Evolutionary conservation across 2,888 invertebrate genomes (phyloP), one percentile per base, ranked within the genome.

Genomic region (Notodonta dromedarius): DNA sequence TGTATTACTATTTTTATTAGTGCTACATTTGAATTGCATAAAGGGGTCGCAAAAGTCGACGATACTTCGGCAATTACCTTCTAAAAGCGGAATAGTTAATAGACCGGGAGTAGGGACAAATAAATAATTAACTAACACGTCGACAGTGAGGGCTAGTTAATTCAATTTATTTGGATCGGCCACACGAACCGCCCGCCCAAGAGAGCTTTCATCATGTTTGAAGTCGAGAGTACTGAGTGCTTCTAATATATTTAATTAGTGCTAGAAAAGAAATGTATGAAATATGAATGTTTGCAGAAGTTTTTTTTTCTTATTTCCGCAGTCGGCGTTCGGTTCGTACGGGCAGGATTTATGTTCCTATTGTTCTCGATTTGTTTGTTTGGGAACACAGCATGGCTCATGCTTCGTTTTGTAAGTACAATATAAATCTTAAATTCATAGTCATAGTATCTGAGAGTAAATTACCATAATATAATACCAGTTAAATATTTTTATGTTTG

Each of bases 221-320:
- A 52, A 65, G 63, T 66, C 24, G 46, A 69, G 63, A 54, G 56
- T 59, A 12, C 60, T 57, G 65, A 74, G 72, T 70, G 73, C 71
- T 59, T 44, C 58, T 61, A 63, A 66, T 71, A 71, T 65, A 78
- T 75, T 72, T 67, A 68, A 77, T 78, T 52, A 52, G 32, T 52
- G 9, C n/a, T 32, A 32, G 5, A 11, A 32, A 52, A 13, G 24
- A 24, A 24, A 24, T 51, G 24, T 24, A 4, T 51, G 24, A 4
- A 52, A 24, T 32, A 13, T 32, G 13, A 52, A 32, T 52, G 16
- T 50, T 14, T 50, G 50, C 50, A 11, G 16, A 50, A 24, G 24
- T 14, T 11, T 14, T 50, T 50, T 50, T 50, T 6, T 16, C 7
- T 11, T 46, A 5, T 44, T 46, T 46, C 13, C 46, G 46, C n/a